Conservation (phyloP, 2,113 vertebrate species). For the Buteo buteo region DNA sequence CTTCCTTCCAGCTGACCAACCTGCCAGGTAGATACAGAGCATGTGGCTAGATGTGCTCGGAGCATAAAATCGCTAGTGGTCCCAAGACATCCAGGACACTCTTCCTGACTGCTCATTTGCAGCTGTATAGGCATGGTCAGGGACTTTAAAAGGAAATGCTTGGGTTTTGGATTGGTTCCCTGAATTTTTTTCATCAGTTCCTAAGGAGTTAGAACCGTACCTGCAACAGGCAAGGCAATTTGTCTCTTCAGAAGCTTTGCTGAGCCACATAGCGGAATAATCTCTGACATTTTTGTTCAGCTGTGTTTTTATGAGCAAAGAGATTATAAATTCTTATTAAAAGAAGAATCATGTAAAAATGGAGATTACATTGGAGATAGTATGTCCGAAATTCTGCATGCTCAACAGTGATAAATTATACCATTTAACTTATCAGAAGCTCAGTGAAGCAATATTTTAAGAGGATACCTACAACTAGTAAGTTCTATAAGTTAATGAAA, state of each 20-base stretch:
- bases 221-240: background rate
- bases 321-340: background rate
- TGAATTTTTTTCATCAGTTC: background rate
- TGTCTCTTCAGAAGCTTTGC: background rate
- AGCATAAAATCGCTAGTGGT: background rate
- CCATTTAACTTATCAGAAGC: background rate
- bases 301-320: background rate
- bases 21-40: background rate
- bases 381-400: background rate
- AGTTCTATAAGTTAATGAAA: background rate
- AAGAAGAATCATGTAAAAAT: constrained; percentile 1
- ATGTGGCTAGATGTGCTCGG: background rate
- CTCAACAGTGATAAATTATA: background rate
- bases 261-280: background rate
- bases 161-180: background rate
- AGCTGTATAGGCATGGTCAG: background rate
- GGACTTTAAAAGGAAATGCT: background rate
- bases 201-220: background rate
- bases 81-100: background rate
- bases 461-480: background rate
- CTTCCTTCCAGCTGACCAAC: background rate
- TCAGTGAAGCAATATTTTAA: background rate
- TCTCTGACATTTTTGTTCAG: background rate
- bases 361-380: background rate
- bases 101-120: background rate